Base-by-base conservation (phyloP, 64 coral and sea anemone genomes). In the Dendronephthya gigantea region DNA sequence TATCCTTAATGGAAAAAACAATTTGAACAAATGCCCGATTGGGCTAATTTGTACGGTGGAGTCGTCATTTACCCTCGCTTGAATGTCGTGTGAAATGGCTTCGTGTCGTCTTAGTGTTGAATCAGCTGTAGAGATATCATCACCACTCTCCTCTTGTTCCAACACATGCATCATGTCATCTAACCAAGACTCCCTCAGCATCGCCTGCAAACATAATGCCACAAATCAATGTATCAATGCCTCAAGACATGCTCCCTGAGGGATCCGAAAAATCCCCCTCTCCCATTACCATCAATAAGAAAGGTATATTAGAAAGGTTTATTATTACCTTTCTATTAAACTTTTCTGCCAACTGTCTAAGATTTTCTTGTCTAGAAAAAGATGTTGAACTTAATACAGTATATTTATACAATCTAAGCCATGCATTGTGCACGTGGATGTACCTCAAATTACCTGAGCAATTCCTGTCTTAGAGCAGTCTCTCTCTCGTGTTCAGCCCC, bases 121-220 rank as follows among this genome's bases (percentile, higher is more conserved):
- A 40, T 97, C 94, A 7, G 92, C 94, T 38, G 88, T 97, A 23
- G 89, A 90, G 10, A 90, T 89, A 55, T 97, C 91, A 56, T 93
- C 89, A 23, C 91, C 89, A 39, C 90, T 84, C 72, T 84, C 88
- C 55, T 97, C 94, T 62, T 93, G 91, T 86, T 97, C 94, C 17
- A 97, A 72, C 15, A 97, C 94, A 65, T 97, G 94, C 91, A 93
- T 93, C 87, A 97, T 97, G 51, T 97, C 94, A 83, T 97, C 91
- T 87, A 93, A 65, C 94, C 94, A 97, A 19, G 94, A 97, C 40
- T 97, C 94, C 19, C 94, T 91, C 12, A 97, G 88, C 22, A 86
- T 76, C 22, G 94, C 94, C 94, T 96, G n/a, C n/a, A n/a, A n/a
- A n/a, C n/a, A n/a, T n/a, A n/a, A n/a, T n/a, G n/a, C n/a, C n/a